A percentile compares a stretch with the other conserved stretches of the same genome.
phyloP scores from a whole-genome alignment of 1,140 invertebrate species.

The Tetragnatha versicolor region DNA sequence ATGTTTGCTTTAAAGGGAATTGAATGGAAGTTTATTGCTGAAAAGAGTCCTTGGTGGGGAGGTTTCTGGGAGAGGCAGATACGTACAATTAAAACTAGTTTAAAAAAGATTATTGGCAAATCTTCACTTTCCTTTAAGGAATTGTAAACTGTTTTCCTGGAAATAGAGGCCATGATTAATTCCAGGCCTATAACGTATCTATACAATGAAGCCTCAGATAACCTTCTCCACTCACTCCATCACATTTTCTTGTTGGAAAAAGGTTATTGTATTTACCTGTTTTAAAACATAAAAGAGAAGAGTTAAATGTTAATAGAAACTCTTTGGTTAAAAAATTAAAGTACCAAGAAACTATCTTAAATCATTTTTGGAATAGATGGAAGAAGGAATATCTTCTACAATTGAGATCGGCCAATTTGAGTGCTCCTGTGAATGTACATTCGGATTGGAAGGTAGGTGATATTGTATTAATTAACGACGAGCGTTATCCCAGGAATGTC shows the following conservation, averaged over 20 bases:
- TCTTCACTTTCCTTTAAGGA: constrained; percentile 15
- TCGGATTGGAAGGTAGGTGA: background rate
- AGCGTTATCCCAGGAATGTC: background rate
- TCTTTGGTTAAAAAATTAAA: constrained; percentile 9
- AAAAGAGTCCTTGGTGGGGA: constrained; percentile 16
- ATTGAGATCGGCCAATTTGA: background rate
- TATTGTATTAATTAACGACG: constrained; percentile 18
- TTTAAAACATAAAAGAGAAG: background rate
- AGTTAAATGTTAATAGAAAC: background rate
- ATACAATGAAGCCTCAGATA: constrained; percentile 58
- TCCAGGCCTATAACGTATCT: constrained; percentile 58
- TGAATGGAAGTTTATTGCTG: constrained; percentile 13
- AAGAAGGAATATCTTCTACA: constrained; percentile 9
- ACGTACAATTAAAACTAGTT: background rate
- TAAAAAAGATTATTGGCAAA: constrained; percentile 5
- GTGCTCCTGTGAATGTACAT: too few species aligned
- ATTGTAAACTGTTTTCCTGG: constrained; percentile 54
- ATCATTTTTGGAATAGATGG: background rate
- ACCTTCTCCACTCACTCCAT: constrained; percentile 57
- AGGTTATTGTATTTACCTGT: background rate
- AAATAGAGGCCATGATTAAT: constrained; percentile 58
- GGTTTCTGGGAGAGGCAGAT: constrained; percentile 22
- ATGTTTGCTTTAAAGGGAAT: background rate
- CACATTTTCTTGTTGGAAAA: constrained; percentile 58
- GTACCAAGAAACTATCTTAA: constrained; percentile 6